A percentile compares a stretch with the other conserved stretches of the same genome.
These are phyloP conservation scores for Choloepus didactylus DNA, from an alignment of 2,797 vertebrate genomes.

Conservation along the genomic window DNA sequence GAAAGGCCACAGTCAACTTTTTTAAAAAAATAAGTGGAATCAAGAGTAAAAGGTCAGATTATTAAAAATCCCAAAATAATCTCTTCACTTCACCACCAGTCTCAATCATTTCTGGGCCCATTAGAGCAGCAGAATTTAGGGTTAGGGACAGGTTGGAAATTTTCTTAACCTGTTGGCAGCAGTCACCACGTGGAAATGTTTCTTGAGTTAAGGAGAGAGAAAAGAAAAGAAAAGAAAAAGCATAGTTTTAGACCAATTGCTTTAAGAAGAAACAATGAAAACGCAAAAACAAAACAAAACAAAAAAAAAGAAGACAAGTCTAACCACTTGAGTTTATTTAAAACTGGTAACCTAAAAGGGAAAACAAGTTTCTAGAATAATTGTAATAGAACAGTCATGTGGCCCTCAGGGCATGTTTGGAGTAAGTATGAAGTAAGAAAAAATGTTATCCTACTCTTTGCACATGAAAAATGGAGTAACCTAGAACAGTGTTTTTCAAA, in stretches of 20 bases:
- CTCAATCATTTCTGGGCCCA: not conserved
- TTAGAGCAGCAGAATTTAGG: conserved; percentile 40
- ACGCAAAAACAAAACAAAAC: not conserved
- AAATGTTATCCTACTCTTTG: not conserved
- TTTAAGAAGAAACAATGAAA: conserved; percentile 36
- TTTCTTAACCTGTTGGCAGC: conserved; percentile 93
- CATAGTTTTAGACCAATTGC: conserved; percentile 27
- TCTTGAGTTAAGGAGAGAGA: conserved; percentile 87
- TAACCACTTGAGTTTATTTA: not conserved
- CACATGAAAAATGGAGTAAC: not conserved
- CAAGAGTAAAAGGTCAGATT: not conserved
- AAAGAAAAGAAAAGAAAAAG: not conserved
- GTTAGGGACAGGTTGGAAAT: conserved; percentile 86
- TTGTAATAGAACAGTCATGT: not conserved
- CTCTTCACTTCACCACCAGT: conserved; percentile 4
- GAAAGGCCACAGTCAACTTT: not conserved
- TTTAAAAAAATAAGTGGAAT: conserved; percentile 26
- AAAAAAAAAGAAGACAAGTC: not conserved
- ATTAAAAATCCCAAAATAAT: conserved; percentile 54
- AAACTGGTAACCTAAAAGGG: not conserved
- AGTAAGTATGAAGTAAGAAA: not conserved
- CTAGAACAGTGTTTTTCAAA: not conserved
- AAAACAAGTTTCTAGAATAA: conserved; percentile 22
- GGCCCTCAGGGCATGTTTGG: not conserved
- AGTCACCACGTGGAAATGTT: conserved; percentile 93